Percentiles rank a stretch among this genome's conserved stretches.
phyloP scores from a whole-genome alignment of 2,797 vertebrate genomes.

The Tarsius wallacei region DNA sequence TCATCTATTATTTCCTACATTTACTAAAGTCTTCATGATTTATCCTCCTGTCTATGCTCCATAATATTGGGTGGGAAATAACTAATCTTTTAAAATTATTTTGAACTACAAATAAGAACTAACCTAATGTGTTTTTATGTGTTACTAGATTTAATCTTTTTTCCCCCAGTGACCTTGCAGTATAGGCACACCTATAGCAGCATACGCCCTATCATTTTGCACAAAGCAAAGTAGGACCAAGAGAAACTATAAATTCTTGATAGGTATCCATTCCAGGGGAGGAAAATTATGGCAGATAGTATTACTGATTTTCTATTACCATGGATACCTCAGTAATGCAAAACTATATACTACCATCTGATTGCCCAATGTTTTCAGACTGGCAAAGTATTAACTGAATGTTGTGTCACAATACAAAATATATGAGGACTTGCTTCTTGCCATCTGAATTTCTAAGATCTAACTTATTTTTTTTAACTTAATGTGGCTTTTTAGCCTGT shows the following conservation, averaged over 20 bases:
- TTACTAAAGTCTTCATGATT: neutral
- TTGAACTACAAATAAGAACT: neutral
- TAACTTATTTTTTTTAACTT: neutral
- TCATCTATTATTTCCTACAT: neutral
- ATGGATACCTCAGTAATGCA: neutral
- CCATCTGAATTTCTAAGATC: neutral
- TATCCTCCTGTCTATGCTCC: neutral
- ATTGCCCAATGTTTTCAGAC: neutral
- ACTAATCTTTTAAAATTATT: conserved; percentile 58
- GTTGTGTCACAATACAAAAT: neutral
- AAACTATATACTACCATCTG: neutral
- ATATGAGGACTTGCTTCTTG: neutral
- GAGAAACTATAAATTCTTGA: neutral
- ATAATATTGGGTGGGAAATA: neutral
- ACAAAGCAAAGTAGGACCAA: conserved; percentile 26
- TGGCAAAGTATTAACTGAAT: neutral
- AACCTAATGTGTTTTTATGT: neutral
- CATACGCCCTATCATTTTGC: neutral
- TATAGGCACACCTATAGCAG: neutral
- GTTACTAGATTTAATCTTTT: neutral
- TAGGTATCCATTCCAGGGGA: neutral
- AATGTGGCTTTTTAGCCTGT: neutral
- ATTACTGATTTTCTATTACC: neutral
- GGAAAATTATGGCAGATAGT: neutral
- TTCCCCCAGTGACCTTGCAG: neutral